Conservation (phyloP, 2,888 invertebrate genomes). For the Pollenia amentaria region DNA sequence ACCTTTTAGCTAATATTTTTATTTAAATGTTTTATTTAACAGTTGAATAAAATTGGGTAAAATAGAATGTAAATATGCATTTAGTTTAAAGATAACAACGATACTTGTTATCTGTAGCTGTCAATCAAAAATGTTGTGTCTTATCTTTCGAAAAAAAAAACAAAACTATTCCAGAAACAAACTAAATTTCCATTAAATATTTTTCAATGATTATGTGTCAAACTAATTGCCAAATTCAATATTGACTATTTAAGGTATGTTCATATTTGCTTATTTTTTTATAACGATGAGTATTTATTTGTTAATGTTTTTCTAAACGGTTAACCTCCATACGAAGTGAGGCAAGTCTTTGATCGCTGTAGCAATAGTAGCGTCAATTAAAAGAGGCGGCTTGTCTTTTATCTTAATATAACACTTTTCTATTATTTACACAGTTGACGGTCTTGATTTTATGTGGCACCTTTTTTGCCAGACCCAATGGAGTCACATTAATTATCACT, state of each 20-base stretch:
- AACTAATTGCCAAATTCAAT: conserved; percentile 65
- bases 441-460: conserved; percentile 7
- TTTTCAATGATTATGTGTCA: background rate
- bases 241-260: conserved; percentile 52
- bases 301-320: background rate
- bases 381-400: conserved; percentile 51
- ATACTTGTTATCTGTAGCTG: conserved; percentile 54
- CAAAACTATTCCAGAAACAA: conserved; percentile 10
- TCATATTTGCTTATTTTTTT: conserved; percentile 30
- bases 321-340: background rate
- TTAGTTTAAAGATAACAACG: conserved; percentile 24
- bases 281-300: background rate
- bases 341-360: conserved; percentile 39
- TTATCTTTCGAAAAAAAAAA: conserved; percentile 27
- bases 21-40: conserved; percentile 10
- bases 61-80: background rate
- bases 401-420: conserved; percentile 20
- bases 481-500: conserved; percentile 48
- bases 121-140: conserved; percentile 60
- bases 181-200: conserved; percentile 3
- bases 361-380: conserved; percentile 31
- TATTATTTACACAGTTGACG: conserved; percentile 52
- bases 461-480: conserved; percentile 41
- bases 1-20: conserved; percentile 24
- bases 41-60: background rate